These are phyloP conservation scores for Chionomys nivalis DNA, from an alignment of 2,113 vertebrate species.

Conservation along the genomic window DNA sequence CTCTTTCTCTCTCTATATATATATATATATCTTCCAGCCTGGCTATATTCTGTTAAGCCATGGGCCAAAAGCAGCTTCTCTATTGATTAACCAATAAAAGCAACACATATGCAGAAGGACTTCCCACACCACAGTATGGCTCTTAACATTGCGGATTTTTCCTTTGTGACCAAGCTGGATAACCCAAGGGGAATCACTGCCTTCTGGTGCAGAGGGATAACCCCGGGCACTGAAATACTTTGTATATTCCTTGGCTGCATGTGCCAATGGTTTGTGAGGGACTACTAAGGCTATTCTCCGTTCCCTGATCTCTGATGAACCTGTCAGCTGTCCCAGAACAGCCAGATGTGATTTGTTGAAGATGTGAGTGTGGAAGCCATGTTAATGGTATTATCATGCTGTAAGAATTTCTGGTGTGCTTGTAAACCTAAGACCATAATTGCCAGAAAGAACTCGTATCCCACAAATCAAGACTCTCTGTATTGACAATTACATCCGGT, in stretches of 20 bases:
- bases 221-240: not conserved
- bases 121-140: too few species aligned
- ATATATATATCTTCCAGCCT: too few species aligned
- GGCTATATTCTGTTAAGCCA: too few species aligned
- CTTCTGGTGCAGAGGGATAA: not conserved
- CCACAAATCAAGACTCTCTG: conserved; percentile 61
- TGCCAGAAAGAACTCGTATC: conserved; percentile 15
- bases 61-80: too few species aligned
- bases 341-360: conserved; percentile 3
- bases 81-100: too few species aligned
- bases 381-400: not conserved
- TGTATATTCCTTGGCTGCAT: conserved; percentile 30
- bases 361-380: conserved; percentile 21
- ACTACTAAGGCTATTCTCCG: not conserved
- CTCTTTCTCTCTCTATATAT: too few species aligned
- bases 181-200: not conserved
- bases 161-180: not conserved
- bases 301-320: conserved; percentile 70
- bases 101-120: too few species aligned
- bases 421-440: conserved; percentile 39
- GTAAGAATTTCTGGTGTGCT: conserved; percentile 58
- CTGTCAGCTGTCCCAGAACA: conserved; percentile 44
- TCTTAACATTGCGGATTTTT: too few species aligned
- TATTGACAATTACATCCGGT: conserved; percentile 55
- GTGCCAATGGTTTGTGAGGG: not conserved